Base-by-base conservation (phyloP, 2,888 invertebrate genomes). In the Drosophila parthenogenetica region DNA sequence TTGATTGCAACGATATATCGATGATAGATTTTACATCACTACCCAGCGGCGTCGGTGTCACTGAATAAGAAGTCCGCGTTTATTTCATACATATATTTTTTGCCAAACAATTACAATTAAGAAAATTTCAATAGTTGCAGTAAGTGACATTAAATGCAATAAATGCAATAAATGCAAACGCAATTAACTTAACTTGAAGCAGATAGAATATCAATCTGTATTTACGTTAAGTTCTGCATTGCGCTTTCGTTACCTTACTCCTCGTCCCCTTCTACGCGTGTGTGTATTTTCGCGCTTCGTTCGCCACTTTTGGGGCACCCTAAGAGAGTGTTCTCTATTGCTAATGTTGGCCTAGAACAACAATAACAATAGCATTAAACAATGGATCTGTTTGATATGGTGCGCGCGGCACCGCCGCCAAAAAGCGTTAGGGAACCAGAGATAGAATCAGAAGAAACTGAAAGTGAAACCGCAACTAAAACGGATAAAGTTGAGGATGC, bases 311-410 rank as follows among this genome's bases (percentile, higher is more conserved):
- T 43, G 40, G 40, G 32, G 17, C 2, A 29, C 8, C 5, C 25
- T 29, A 5, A 5, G 8, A 29, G 25, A 29, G 25, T 29, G 25
- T 5, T 2, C 25, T 8, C 7, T 29, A 29, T 29, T 29, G 8
- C 25, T 29, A 5, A 29, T 29, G 25, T 29, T 29, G 8, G 8
- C 25, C 25, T 29, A 29, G 25, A 13, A n/a, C 37, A 29, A 11
- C 17, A 25, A 1, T 8, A 29, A 29, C 8, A 8, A 22, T 5
- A 22, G 3, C 48, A 43, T 16, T 53, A 39, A 25, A 13, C 22
- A 35, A 81, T 79, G 81, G 79, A 79, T 65, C 49, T 75, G 7
- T 79, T 79, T 46, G 78, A 79, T 17, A 3, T 69, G 2, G 78
- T 79, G 32, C 61, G 81, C 3, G 64, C 67, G 14, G 75, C 69